These are phyloP conservation scores for Madoqua kirkii DNA, from an alignment of 2,113 vertebrate genomes.

Conservation along the genomic window DNA sequence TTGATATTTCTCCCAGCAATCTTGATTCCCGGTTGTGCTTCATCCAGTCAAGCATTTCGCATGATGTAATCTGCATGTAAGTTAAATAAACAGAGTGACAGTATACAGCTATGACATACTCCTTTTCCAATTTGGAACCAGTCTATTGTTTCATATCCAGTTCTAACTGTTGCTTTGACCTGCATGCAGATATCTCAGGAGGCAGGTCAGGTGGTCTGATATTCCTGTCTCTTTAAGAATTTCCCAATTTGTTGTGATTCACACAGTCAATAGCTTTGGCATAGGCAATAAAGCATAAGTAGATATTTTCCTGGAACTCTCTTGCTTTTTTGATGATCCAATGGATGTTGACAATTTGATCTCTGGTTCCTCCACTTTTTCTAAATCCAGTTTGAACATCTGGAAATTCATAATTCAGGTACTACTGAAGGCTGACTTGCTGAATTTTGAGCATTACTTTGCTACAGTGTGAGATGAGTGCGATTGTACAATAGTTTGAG, in stretches of 20 bases:
- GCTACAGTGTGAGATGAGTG: not conserved
- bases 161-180: not conserved
- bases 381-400: not conserved
- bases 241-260: not conserved
- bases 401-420: not conserved
- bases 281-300: not conserved
- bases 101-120: not conserved
- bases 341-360: not conserved
- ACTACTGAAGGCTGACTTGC: not conserved
- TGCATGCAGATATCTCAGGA: not conserved
- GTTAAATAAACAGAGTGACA: not conserved
- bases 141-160: not conserved
- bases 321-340: not conserved
- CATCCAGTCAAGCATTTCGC: not conserved
- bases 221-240: not conserved
- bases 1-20: not conserved
- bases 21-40: not conserved
- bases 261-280: not conserved
- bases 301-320: not conserved
- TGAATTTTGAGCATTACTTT: not conserved
- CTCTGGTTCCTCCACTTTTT: not conserved
- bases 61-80: not conserved
- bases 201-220: not conserved
- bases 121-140: not conserved
- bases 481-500: not conserved